Base-by-base conservation (phyloP, 2,797 vertebrate species). In the Chaetodon trifasciatus region DNA sequence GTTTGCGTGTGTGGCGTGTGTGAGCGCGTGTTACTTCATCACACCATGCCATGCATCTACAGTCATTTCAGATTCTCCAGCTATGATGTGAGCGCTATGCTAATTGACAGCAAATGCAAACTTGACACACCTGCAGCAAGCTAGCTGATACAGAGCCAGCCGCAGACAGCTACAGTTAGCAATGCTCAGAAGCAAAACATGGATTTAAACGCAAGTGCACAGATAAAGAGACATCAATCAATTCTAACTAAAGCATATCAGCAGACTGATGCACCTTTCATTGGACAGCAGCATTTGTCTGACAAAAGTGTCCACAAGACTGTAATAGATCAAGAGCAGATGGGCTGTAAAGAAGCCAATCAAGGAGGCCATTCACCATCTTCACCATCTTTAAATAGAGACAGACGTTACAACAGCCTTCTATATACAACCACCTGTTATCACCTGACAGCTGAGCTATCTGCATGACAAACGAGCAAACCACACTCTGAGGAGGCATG, bases 101-200 rank as follows among this genome's bases (percentile, higher is more conserved):
- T 86, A 85, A 84, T 68, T 79, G 73, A 76, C 83, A 80, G 70
- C 88, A 74, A 84, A 89, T 81, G 80, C 65, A 80, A 72, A 73
- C 15, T 4, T 23, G 40, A 69, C 70, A 73, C 70, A 77, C 79
- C 76, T 84, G 83, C 16, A 32, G 35, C 39, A 0, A 57, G 44
- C 44, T 6, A 8, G 24, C 23, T 11, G 65, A 52, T 6, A 4
- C 6, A 5, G 50, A 17, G 23, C 21, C 24, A 9, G 35, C 12
- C 0, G 53, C 35, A 35, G 42, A 32, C 23, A 0, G 37, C 11
- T 0, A 1, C 47, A 16, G 3, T 23, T 39, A 52, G 24, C 6
- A 3, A 32, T 0, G 1, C 10, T 23, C 17, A 8, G 6, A 7
- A 77, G 49, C 0, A 10, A 42, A 8, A 28, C 1, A 15, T 4